Evolutionary conservation across 2,888 invertebrate species (phyloP).

Genomic region (Loripinus fragilis): DNA sequence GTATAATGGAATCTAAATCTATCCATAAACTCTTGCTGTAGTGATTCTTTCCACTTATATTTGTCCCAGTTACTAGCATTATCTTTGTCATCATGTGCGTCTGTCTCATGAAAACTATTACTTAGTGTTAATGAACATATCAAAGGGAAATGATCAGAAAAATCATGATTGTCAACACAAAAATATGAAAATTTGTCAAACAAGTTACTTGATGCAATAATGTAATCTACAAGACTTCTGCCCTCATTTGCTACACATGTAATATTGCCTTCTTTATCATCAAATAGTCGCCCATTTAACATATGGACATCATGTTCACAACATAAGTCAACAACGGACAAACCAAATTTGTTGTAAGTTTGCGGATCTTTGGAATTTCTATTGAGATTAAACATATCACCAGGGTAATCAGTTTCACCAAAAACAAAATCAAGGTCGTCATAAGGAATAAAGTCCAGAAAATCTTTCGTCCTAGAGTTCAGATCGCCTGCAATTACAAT

Average conservation of each 20-base stretch:
- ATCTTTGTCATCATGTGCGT: neutral
- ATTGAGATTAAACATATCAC: constrained; percentile 20
- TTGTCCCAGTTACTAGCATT: neutral
- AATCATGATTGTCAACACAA: constrained; percentile 14
- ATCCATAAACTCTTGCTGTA: neutral
- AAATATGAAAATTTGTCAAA: constrained; percentile 23
- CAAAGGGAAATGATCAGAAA: constrained; percentile 33
- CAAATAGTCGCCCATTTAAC: constrained; percentile 29
- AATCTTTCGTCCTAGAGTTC: constrained; percentile 36
- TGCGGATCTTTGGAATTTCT: constrained; percentile 23
- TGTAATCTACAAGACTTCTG: constrained; percentile 38
- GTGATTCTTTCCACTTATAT: constrained; percentile 11
- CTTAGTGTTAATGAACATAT: constrained; percentile 6
- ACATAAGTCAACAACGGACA: constrained; percentile 34
- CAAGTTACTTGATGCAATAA: constrained; percentile 28
- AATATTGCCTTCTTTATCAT: constrained; percentile 27
- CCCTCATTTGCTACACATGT: constrained; percentile 34
- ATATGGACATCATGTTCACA: constrained; percentile 31
- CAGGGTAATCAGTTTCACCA: constrained; percentile 22
- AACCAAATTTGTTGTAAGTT: constrained; percentile 34
- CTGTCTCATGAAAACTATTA: neutral
- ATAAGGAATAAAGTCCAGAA: constrained; percentile 27
- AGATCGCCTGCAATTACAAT: constrained; percentile 41
- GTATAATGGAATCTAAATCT: neutral
- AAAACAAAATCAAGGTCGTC: constrained; percentile 33